A percentile compares a stretch with the other conserved stretches of the same genome.
Evolutionary conservation across 2,113 vertebrate genomes (phyloP).

Genomic region (Epinephelus fuscoguttatus): DNA sequence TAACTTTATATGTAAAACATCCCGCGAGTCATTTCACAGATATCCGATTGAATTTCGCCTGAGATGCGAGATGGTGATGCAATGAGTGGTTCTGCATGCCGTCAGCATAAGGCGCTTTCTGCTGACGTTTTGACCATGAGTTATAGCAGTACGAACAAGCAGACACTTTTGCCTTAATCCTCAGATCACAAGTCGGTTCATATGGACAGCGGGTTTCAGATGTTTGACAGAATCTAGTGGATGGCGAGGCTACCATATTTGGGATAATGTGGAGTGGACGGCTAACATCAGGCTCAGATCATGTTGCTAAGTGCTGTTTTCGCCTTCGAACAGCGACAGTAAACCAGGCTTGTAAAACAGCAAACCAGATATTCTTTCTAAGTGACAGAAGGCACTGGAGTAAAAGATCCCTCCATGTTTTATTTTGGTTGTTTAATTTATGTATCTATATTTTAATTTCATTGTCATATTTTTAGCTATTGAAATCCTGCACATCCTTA

Average conservation of each 20-base stretch:
- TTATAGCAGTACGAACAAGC: constrained; percentile 69
- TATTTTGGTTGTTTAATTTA: not conserved
- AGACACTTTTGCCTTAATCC: constrained; percentile 69
- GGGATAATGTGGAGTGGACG: constrained; percentile 50
- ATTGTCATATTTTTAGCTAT: too few relatives aligned
- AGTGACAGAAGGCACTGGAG: not conserved
- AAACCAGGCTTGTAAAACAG: not conserved
- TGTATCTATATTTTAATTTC: too few relatives aligned
- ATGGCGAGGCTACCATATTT: constrained; percentile 37
- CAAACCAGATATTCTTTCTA: not conserved
- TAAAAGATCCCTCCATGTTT: not conserved
- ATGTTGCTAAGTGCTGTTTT: constrained; percentile 42
- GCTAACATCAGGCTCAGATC: constrained; percentile 39
- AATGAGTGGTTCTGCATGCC: constrained; percentile 65
- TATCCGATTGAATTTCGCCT: constrained; percentile 70
- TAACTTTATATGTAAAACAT: constrained; percentile 71
- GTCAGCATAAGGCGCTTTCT: constrained; percentile 62
- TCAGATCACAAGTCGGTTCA: constrained; percentile 66
- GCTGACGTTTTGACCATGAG: constrained; percentile 71
- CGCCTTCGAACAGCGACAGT: not conserved
- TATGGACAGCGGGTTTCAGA: constrained; percentile 65
- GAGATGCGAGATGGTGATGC: constrained; percentile 68
- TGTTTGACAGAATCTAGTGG: constrained; percentile 70
- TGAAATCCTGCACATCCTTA: too few relatives aligned
- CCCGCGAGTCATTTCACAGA: constrained; percentile 63